Base-by-base conservation (phyloP, 2,888 invertebrate species). In the Stenurella melanura region DNA sequence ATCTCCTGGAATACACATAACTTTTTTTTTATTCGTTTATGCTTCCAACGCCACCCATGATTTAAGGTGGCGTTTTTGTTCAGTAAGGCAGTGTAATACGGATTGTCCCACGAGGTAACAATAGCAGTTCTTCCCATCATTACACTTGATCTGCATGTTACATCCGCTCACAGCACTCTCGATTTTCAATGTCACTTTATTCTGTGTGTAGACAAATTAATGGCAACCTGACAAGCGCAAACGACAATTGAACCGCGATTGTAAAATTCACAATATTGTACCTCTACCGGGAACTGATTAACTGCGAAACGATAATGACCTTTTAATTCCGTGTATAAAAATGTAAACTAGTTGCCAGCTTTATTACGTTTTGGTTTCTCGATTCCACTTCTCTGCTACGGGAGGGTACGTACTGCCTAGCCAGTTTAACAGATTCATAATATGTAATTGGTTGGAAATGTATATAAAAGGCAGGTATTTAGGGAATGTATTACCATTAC, bases 61-160 rank as follows among this genome's bases (percentile, higher is more conserved):
- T 86, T 86, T 83, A 84, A 84, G 83, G 81, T 81, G 81, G 85
- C 86, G 87, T 88, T 89, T 89, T 88, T 88, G 87, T 88, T 88
- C 84, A 88, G 87, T 89, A 89, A 89, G 89, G 86, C 89, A 89
- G 89, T 89, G 88, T 89, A 89, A 88, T 89, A 87, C 86, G 87
- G 84, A 86, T 85, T 88, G 88, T 89, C 89, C 87, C 89, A 89
- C 89, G 89, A 80, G 79, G 74, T 80, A 88, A 89, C 89, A 89
- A 89, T 89, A 82, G 87, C 78, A 78, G 80, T 81, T 87, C 87
- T 90, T 90, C 89, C 89, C 89, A 90, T 90, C 89, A 89, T 90
- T 90, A 90, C 89, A 88, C 88, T 87, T 88, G 89, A 89, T 89
- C 89, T 89, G 89, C 89, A 89, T 89, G 89, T 86, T 87, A 89